Conservation (phyloP, 2,113 vertebrate genomes). For the Zeus faber region DNA sequence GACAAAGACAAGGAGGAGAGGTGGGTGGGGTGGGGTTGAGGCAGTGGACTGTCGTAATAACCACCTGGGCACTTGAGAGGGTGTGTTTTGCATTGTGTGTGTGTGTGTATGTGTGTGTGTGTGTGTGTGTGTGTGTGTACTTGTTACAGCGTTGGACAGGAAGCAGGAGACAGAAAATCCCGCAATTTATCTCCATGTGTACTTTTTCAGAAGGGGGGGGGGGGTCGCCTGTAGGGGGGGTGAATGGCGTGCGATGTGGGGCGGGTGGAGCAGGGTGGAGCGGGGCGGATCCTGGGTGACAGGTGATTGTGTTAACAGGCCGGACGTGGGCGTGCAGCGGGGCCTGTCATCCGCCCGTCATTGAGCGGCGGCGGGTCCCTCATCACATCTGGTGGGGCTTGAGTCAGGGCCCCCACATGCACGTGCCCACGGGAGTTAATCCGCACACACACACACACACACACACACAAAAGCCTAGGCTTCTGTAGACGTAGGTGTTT, state of each 20-base stretch:
- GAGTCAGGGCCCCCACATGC: too few species aligned
- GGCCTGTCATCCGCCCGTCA: slow-evolving; percentile 46
- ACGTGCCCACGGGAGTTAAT: too few species aligned
- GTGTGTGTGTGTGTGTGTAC: slow-evolving; percentile 4
- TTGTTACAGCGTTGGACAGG: too few species aligned
- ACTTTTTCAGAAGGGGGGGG: too few species aligned
- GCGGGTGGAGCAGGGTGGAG: slow-evolving; percentile 22
- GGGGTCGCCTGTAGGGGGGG: too few species aligned
- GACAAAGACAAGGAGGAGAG: too few species aligned
- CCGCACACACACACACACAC: neutral
- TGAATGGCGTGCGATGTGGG: slow-evolving; percentile 5
- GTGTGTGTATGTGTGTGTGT: slow-evolving; percentile 12
- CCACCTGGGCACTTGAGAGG: too few species aligned
- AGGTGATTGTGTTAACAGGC: slow-evolving; percentile 47
- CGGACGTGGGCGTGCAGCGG: slow-evolving; percentile 21
- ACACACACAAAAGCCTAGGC: neutral
- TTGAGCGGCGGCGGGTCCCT: slow-evolving; percentile 23
- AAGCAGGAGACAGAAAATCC: too few species aligned
- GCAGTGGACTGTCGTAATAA: too few species aligned
- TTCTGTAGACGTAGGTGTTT: too few species aligned
- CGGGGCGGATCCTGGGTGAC: slow-evolving; percentile 39
- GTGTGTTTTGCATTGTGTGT: slow-evolving; percentile 15
- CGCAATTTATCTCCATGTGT: too few species aligned
- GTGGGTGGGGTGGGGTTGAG: slow-evolving; percentile 9
- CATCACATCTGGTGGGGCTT: slow-evolving; percentile 35